Evolutionary conservation across 92 coral and sea anemone genomes (phyloP).

Genomic region (Isaurus tuberculatus): DNA sequence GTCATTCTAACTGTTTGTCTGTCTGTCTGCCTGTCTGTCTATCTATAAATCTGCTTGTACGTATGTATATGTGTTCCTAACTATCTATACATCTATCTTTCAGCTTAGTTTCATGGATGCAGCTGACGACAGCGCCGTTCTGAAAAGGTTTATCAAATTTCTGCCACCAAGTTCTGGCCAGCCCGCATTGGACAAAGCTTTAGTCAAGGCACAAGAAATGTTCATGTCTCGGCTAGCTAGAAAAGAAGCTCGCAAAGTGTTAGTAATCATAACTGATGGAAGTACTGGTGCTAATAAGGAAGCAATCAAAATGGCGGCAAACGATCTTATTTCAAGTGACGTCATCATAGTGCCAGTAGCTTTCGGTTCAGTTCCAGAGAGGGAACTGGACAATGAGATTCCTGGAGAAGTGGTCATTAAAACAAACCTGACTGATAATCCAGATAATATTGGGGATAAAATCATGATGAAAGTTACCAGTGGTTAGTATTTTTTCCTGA

Average conservation of each 20-base stretch:
- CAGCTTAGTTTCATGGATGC: slow-evolving; percentile 59
- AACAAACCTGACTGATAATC: slow-evolving; percentile 56
- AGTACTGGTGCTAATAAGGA: slow-evolving; percentile 74
- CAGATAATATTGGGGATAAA: slow-evolving; percentile 63
- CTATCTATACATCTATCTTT: too few species aligned
- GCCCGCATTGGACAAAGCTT: slow-evolving; percentile 69
- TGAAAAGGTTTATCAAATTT: slow-evolving; percentile 60
- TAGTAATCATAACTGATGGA: slow-evolving; percentile 83
- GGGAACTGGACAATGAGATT: slow-evolving; percentile 73
- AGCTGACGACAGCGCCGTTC: slow-evolving; percentile 51
- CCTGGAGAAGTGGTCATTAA: slow-evolving; percentile 68
- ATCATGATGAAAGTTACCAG: slow-evolving; percentile 34
- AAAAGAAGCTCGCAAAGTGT: slow-evolving; percentile 80
- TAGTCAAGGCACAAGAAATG: slow-evolving; percentile 65
- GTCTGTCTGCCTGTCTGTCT: neutral
- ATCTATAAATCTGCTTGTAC: too few species aligned
- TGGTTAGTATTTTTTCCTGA: slow-evolving; percentile 1
- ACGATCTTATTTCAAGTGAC: slow-evolving; percentile 46
- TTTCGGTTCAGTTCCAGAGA: slow-evolving; percentile 69
- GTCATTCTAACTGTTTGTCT: too few species aligned
- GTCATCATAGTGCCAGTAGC: slow-evolving; percentile 88
- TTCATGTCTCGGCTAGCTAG: slow-evolving; percentile 72
- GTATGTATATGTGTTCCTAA: too few species aligned
- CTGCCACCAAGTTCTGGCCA: slow-evolving; percentile 59
- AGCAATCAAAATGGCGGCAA: slow-evolving; percentile 73